phyloP scores from a whole-genome alignment of 1,140 invertebrate species.

The Diploscapter pachys region DNA sequence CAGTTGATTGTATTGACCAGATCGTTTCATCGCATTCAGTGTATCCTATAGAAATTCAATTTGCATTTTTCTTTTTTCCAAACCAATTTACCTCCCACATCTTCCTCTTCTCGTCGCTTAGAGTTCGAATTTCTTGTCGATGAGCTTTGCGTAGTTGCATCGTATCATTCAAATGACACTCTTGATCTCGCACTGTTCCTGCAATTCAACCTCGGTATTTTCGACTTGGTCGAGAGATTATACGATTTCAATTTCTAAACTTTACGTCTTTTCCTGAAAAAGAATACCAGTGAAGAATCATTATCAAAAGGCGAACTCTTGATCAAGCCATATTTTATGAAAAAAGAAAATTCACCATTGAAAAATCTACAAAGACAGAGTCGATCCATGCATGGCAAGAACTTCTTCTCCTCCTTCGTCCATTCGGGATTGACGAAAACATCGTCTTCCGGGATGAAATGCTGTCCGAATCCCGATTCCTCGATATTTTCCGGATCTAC shows the following conservation, averaged over 20 bases:
- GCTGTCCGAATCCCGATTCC: slow-evolving; percentile 29
- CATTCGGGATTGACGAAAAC: slow-evolving; percentile 18
- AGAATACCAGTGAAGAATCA: too few relatives aligned
- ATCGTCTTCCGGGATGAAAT: slow-evolving; percentile 24
- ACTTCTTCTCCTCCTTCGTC: slow-evolving; percentile 21
- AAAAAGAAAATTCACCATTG: slow-evolving; percentile 10
- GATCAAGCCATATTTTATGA: neutral
- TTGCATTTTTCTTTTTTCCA: too few relatives aligned
- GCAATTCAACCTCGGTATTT: too few relatives aligned
- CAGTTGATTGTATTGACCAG: slow-evolving; percentile 32
- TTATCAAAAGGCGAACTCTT: too few relatives aligned
- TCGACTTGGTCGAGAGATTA: too few relatives aligned
- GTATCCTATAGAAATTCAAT: neutral
- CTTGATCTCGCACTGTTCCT: too few relatives aligned
- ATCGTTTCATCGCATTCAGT: slow-evolving; percentile 20
- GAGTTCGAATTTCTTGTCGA: slow-evolving; percentile 20
- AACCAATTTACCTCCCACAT: slow-evolving; percentile 1
- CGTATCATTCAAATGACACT: too few relatives aligned
- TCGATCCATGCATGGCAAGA: slow-evolving; percentile 22
- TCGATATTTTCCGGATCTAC: slow-evolving; percentile 14
- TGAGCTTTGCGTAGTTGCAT: slow-evolving; percentile 2
- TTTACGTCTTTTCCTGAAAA: too few relatives aligned
- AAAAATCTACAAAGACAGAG: slow-evolving; percentile 26
- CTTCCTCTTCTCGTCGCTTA: slow-evolving; percentile 4
- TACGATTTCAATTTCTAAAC: too few relatives aligned